phyloP scores from a whole-genome alignment of 1,140 invertebrate species.

The Aleiodes sp. region DNA sequence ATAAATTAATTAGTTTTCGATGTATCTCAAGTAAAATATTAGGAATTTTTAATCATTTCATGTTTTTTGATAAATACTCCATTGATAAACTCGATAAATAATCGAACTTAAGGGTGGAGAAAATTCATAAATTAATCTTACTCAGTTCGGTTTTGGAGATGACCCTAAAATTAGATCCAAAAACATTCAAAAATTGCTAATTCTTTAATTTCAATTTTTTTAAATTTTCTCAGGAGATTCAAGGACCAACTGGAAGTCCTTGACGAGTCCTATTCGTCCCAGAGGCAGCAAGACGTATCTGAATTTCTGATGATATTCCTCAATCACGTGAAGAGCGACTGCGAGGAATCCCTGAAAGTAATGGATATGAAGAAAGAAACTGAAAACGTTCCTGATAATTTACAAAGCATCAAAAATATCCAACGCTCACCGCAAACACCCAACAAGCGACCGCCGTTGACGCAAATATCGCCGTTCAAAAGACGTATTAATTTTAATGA shows the following conservation, averaged over 20 bases:
- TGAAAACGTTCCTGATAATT: constrained; percentile 48
- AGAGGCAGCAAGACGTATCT: constrained; percentile 57
- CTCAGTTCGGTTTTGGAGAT: too few relatives aligned
- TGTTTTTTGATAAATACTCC: too few relatives aligned
- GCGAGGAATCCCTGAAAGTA: constrained; percentile 39
- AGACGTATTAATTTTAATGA: constrained; percentile 6
- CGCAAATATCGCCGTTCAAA: constrained; percentile 39
- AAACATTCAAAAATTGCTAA: background rate
- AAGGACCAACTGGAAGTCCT: constrained; percentile 50
- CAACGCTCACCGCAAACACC: constrained; percentile 30
- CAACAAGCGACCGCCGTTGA: constrained; percentile 41
- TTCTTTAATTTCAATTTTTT: constrained; percentile 13
- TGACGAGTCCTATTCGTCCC: constrained; percentile 51
- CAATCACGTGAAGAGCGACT: constrained; percentile 53
- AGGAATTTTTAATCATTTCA: too few relatives aligned
- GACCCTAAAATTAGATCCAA: too few relatives aligned
- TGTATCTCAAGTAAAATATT: too few relatives aligned
- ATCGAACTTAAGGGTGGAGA: too few relatives aligned
- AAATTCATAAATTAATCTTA: too few relatives aligned
- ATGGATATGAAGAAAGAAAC: constrained; percentile 35
- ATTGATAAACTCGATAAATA: too few relatives aligned
- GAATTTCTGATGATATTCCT: constrained; percentile 58
- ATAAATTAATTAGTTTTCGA: too few relatives aligned
- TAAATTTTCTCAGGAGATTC: constrained; percentile 48
- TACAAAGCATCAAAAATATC: constrained; percentile 32